Evolutionary conservation across 2,113 vertebrate genomes (phyloP).

Genomic region (Tylochromis polylepis): DNA sequence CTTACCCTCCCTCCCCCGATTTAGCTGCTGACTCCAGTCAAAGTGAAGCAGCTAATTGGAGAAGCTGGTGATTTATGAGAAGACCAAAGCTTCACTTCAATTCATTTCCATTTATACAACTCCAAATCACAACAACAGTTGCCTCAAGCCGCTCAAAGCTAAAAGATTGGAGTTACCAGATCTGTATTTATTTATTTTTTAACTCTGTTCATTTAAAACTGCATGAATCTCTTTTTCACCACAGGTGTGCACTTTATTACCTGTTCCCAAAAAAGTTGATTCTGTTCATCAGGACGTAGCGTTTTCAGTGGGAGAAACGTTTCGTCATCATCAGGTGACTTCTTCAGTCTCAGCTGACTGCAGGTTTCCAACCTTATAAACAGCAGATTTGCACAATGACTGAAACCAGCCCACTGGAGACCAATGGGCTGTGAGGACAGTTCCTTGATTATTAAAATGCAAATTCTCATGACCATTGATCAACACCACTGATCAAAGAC

Average conservation of each 20-base stretch:
- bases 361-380: too few species aligned
- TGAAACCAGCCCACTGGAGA: too few species aligned
- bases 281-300: too few species aligned
- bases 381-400: too few species aligned
- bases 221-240: background rate
- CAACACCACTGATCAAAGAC: too few species aligned
- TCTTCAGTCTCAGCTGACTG: too few species aligned
- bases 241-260: background rate
- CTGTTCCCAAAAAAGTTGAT: too few species aligned
- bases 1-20: background rate
- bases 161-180: background rate
- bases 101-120: background rate
- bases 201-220: background rate
- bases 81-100: background rate
- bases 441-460: too few species aligned
- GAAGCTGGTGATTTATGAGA: background rate
- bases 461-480: too few species aligned
- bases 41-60: constrained; percentile 26
- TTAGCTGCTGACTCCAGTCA: constrained; percentile 4
- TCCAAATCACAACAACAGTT: background rate
- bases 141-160: background rate
- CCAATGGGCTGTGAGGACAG: too few species aligned
- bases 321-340: too few species aligned
- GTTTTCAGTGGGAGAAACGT: too few species aligned
- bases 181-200: background rate